phyloP scores from a whole-genome alignment of 2,888 invertebrate genomes.

The Clitarchus hookeri region DNA sequence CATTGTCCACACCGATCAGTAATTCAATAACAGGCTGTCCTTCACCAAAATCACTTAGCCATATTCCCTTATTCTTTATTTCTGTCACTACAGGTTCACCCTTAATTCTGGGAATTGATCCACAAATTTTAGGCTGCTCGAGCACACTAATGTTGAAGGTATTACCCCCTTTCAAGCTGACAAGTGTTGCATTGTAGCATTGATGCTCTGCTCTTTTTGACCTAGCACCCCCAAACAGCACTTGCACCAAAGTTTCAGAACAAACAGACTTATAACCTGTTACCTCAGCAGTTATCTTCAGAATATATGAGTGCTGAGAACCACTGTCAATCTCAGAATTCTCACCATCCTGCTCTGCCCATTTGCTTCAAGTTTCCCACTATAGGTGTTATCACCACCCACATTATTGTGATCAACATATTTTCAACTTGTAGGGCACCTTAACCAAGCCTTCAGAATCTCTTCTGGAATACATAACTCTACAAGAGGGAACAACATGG shows the following conservation, averaged over 20 bases:
- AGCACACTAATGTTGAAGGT: neutral
- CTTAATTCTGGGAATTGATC: neutral
- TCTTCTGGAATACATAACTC: neutral
- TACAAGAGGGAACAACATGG: neutral
- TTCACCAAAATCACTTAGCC: neutral
- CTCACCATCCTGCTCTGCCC: neutral
- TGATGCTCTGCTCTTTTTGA: neutral
- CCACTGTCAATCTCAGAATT: neutral
- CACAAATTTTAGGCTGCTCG: neutral
- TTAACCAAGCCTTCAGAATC: neutral
- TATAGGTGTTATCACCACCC: neutral
- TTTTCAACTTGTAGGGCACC: neutral
- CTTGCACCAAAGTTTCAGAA: neutral
- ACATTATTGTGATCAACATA: neutral
- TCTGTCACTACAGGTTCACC: neutral
- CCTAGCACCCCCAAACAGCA: neutral
- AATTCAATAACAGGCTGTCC: neutral
- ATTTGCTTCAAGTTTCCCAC: neutral
- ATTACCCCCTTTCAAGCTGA: neutral
- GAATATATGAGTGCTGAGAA: constrained; percentile 18
- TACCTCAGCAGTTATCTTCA: neutral
- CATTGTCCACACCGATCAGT: neutral
- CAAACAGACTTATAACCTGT: neutral
- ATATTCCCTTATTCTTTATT: neutral
- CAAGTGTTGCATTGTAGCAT: neutral